Conservation (phyloP, 1,140 invertebrate genomes). For the Himalopsyche phryganea region DNA sequence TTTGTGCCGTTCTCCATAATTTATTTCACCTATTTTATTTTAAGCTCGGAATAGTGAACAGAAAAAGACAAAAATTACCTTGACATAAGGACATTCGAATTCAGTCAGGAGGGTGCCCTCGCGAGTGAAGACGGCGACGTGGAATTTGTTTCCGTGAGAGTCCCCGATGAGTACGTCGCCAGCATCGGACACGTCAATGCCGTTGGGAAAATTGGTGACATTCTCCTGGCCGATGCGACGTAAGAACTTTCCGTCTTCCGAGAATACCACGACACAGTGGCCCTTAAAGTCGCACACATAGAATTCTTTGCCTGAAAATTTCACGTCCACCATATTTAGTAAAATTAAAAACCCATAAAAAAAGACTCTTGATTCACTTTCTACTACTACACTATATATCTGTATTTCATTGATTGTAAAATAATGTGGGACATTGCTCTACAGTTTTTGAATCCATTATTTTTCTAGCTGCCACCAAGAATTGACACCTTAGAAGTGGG, state of each 20-base stretch:
- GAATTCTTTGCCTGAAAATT: conserved; percentile 79
- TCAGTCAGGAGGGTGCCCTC: conserved; percentile 86
- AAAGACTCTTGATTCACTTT: too few relatives aligned
- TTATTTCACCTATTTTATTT: background rate
- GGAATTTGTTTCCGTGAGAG: conserved; percentile 95
- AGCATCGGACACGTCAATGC: conserved; percentile 94
- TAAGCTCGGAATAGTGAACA: too few relatives aligned
- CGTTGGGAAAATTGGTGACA: conserved; percentile 95
- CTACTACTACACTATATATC: too few relatives aligned
- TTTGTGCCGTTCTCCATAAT: background rate
- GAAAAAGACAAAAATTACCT: conserved; percentile 55
- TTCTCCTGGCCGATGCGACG: conserved; percentile 92
- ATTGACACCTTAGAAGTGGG: too few relatives aligned
- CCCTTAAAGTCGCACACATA: conserved; percentile 98
- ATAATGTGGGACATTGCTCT: too few relatives aligned
- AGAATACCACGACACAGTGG: conserved; percentile 94
- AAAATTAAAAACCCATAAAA: conserved; percentile 3
- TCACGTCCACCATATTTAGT: background rate
- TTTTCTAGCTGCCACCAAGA: too few relatives aligned
- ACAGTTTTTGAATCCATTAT: too few relatives aligned
- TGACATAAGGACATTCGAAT: conserved; percentile 95
- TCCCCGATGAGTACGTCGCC: conserved; percentile 95
- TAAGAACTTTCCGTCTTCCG: conserved; percentile 84
- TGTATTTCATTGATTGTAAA: too few relatives aligned
- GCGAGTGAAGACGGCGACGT: conserved; percentile 89